These are phyloP conservation scores for Agrotis segetum DNA, from an alignment of 2,888 invertebrate species.

Conservation along the genomic window DNA sequence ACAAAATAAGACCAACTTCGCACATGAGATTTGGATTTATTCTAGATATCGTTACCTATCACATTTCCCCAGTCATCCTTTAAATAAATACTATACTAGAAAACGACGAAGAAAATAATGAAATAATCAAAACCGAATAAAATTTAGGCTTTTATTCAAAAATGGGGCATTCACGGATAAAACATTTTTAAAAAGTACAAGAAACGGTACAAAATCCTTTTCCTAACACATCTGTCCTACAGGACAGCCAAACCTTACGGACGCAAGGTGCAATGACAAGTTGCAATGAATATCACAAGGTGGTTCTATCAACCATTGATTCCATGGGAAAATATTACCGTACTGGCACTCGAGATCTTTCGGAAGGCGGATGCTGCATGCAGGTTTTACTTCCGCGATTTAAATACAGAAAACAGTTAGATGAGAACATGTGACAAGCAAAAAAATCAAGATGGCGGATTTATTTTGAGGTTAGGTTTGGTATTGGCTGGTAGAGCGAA, in stretches of 20 bases:
- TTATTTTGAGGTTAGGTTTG: conserved; percentile 23
- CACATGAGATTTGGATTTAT: no score
- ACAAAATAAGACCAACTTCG: no score
- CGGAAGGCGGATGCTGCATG: conserved; percentile 49
- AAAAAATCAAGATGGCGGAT: conserved; percentile 38
- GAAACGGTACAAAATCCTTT: no score
- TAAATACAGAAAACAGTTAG: conserved; percentile 43
- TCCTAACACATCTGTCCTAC: conserved; percentile 7
- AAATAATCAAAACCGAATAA: no score
- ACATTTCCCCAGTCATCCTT: no score
- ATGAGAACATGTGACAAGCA: conserved; percentile 20
- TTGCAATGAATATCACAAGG: conserved; percentile 53
- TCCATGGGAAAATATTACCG: conserved; percentile 56
- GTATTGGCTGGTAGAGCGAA: conserved; percentile 22
- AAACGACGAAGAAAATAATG: no score
- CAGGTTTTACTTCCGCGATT: conserved; percentile 60
- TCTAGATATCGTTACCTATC: no score
- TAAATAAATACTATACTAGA: no score
- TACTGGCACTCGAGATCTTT: conserved; percentile 37
- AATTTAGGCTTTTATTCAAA: no score
- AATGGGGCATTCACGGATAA: no score
- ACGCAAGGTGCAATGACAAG: conserved; percentile 78
- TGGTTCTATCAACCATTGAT: conserved; percentile 48
- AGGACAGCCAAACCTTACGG: conserved; percentile 64
- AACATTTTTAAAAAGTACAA: no score